These are phyloP conservation scores for Pseudocheirus occidentalis DNA, from an alignment of 2,797 vertebrate genomes.

Conservation along the genomic window DNA sequence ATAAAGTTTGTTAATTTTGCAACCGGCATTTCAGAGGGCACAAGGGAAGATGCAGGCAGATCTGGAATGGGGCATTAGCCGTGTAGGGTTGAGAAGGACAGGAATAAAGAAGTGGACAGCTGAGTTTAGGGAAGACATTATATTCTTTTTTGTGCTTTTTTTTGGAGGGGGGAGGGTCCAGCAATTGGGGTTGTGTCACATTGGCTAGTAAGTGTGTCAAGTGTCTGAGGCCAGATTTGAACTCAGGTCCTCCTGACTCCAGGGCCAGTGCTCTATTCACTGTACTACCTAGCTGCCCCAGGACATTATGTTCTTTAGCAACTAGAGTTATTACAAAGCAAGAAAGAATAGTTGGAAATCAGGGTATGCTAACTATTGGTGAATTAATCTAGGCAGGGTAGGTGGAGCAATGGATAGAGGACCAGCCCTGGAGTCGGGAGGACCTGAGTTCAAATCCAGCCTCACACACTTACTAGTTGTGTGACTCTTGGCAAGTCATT, in stretches of 20 bases:
- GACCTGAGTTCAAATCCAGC: background rate
- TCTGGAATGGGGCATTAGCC: background rate
- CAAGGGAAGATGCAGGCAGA: background rate
- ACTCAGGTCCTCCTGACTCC: no score
- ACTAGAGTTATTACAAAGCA: background rate
- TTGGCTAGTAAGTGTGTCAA: no score
- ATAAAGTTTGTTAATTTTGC: background rate
- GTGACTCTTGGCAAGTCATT: background rate
- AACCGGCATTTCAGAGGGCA: background rate
- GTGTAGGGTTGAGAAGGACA: background rate
- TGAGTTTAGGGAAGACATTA: background rate
- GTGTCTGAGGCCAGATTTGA: no score
- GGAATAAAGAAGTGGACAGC: background rate
- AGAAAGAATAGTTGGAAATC: background rate
- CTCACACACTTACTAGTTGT: background rate
- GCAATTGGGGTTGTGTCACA: no score
- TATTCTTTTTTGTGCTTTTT: background rate
- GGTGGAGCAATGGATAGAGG: background rate
- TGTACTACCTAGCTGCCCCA: background rate
- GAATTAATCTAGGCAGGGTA: background rate
- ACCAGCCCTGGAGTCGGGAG: no score
- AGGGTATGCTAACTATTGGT: background rate
- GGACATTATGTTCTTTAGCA: background rate
- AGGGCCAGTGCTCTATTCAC: no score
- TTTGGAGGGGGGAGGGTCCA: no score